A percentile compares a stretch with the other conserved stretches of the same genome.
Evolutionary conservation across 2,888 invertebrate genomes (phyloP).

Genomic region (Drosophila neonasuta): DNA sequence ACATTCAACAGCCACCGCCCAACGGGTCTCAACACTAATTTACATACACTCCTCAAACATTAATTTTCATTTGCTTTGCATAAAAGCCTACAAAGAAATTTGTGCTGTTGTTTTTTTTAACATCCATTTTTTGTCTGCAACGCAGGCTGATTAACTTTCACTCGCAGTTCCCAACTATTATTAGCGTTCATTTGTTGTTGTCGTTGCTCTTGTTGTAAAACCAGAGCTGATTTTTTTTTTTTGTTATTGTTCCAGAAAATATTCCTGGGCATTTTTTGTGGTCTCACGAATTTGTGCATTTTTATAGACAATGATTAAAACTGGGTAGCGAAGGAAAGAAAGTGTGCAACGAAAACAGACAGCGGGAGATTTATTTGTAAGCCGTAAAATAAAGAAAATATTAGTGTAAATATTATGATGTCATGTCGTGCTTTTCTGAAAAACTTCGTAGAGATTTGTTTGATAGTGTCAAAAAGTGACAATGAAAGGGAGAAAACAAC

Average conservation of each 20-base stretch:
- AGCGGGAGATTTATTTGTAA: slow-evolving; percentile 1
- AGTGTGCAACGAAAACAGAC: no score
- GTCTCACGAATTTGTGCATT: slow-evolving; percentile 39
- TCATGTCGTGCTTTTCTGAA: background rate
- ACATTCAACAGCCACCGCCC: slow-evolving; percentile 5
- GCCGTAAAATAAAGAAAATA: background rate
- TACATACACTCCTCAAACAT: slow-evolving; percentile 43
- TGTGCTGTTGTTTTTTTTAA: slow-evolving; percentile 44
- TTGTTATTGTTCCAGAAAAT: slow-evolving; percentile 30
- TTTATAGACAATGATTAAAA: slow-evolving; percentile 1
- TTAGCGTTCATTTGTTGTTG: slow-evolving; percentile 14
- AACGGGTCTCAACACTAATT: slow-evolving; percentile 27
- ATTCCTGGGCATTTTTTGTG: slow-evolving; percentile 39
- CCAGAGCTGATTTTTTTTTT: slow-evolving; percentile 13
- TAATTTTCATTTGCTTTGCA: slow-evolving; percentile 51
- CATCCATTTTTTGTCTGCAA: slow-evolving; percentile 27
- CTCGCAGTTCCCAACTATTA: slow-evolving; percentile 55
- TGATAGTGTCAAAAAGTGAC: background rate
- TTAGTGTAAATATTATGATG: background rate
- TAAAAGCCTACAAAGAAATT: slow-evolving; percentile 48
- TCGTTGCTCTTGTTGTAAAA: slow-evolving; percentile 9
- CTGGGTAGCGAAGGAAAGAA: background rate
- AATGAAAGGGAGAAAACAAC: no score
- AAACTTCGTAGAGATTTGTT: background rate
- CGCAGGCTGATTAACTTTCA: slow-evolving; percentile 59